Conservation (phyloP, 2,888 invertebrate genomes). For the Lasioglossum malachurum region DNA sequence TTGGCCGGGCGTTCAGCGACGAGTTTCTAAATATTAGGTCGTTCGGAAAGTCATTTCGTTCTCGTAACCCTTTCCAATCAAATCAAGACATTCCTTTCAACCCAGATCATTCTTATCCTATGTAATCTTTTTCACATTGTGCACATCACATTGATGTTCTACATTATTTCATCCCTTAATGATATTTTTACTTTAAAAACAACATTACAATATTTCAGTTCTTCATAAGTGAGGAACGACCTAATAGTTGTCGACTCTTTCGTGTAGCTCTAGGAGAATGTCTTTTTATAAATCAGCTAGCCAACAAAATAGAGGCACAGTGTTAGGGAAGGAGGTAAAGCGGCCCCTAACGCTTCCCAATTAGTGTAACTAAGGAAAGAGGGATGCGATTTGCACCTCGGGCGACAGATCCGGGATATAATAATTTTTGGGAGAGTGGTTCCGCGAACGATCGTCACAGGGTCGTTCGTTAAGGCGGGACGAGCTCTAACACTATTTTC, state of each 20-base stretch:
- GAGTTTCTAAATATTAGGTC: neutral
- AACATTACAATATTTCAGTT: too few relatives aligned
- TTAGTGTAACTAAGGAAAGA: neutral
- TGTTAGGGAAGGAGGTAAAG: neutral
- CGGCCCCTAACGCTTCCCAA: too few relatives aligned
- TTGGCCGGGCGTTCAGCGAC: neutral
- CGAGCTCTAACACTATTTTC: constrained; percentile 52
- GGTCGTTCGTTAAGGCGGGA: constrained; percentile 34
- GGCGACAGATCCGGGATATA: neutral
- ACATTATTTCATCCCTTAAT: too few relatives aligned
- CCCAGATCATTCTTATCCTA: too few relatives aligned
- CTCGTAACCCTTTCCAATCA: too few relatives aligned
- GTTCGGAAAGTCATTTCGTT: too few relatives aligned
- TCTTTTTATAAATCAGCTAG: neutral
- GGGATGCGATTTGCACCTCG: neutral
- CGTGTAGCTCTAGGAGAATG: neutral
- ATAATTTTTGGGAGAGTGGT: constrained; percentile 15
- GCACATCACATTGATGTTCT: too few relatives aligned
- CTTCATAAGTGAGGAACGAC: too few relatives aligned
- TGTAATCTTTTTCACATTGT: too few relatives aligned
- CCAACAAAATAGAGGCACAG: neutral
- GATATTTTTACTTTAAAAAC: too few relatives aligned
- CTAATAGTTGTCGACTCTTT: too few relatives aligned
- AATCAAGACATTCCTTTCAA: too few relatives aligned
- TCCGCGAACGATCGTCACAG: constrained; percentile 8